Evolutionary conservation across 2,888 invertebrate genomes (phyloP).

Genomic region (Hanleya hanleyi): DNA sequence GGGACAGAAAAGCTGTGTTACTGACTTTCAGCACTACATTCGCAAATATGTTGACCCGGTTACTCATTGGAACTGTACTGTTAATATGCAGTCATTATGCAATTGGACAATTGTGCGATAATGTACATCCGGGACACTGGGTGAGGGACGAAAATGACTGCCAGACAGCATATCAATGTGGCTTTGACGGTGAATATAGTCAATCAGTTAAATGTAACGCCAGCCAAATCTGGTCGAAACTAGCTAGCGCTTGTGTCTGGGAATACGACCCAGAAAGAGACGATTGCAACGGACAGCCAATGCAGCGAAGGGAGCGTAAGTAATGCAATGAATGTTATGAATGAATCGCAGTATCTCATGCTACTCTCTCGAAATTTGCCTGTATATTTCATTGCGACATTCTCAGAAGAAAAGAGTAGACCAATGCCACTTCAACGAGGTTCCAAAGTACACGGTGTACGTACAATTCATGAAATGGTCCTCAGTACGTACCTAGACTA

Average conservation of each 20-base stretch:
- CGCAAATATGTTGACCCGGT: background rate
- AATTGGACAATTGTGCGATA: background rate
- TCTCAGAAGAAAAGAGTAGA: no score
- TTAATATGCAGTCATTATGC: background rate
- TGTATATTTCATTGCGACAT: no score
- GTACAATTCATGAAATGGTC: no score
- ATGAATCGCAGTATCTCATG: no score
- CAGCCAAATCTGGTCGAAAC: constrained; percentile 49
- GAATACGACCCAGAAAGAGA: constrained; percentile 51
- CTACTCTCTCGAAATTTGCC: no score
- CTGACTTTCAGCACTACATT: no score
- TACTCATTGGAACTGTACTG: background rate
- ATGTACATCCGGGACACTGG: constrained; percentile 24
- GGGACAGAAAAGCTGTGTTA: no score
- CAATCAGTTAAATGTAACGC: constrained; percentile 44
- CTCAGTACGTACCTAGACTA: no score
- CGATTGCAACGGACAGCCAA: constrained; percentile 47
- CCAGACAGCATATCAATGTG: constrained; percentile 48
- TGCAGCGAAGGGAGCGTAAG: constrained; percentile 38
- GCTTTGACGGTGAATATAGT: constrained; percentile 38
- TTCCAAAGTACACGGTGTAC: no score
- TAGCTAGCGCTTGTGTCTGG: constrained; percentile 50
- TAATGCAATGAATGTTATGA: background rate
- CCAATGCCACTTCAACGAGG: no score
- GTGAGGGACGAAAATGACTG: constrained; percentile 43